Evolutionary conservation across 1,140 invertebrate genomes (phyloP), one percentile per base, ranked within the genome.

Genomic region (Sycobia sp.): DNA sequence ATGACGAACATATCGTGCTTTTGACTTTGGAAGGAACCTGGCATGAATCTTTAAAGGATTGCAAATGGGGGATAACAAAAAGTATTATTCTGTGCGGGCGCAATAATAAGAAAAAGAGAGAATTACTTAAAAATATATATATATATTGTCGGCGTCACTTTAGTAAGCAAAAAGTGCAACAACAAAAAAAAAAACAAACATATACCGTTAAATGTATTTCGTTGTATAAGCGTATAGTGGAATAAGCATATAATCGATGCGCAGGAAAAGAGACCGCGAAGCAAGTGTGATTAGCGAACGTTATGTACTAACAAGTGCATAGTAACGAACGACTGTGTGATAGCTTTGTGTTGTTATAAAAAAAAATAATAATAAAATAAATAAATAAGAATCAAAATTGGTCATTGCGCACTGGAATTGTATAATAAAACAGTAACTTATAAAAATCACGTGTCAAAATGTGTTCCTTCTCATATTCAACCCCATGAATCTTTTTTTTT

Each of bases 281-380:
- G 25, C 22, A 36, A 38, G 23, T 18, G 23, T 25, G 18, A 22
- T 39, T 54, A 10, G 16, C 34, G 14, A 11, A 18, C 22, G 41
- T 49, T 55, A 55, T n/a, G 14, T 38, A 27, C 34, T 53, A 46
- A 22, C 27, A 47, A n/a, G 5, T 20, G 5, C 4, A 51, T 38
- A 34, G 44, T 41, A 61, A 39, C 7, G 14, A 50, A 27, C 10
- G n/a, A 18, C 29, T 34, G 20, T 29, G 41, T 55, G 43, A 62
- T 62, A 62, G 36, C 53, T 62, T 62, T 47, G 60, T 62, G 55
- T 55, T 62, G 44, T 47, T 62, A 62, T 62, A 54, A 50, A 50
- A 59, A 29, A 47, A n/a, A n/a, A n/a, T n/a, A n/a, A n/a, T n/a
- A n/a, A n/a, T n/a, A n/a, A n/a, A n/a, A n/a, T n/a, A n/a, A n/a